Base-by-base conservation (phyloP, 2,888 invertebrate genomes). In the Drosophila nr. perissopoda region DNA sequence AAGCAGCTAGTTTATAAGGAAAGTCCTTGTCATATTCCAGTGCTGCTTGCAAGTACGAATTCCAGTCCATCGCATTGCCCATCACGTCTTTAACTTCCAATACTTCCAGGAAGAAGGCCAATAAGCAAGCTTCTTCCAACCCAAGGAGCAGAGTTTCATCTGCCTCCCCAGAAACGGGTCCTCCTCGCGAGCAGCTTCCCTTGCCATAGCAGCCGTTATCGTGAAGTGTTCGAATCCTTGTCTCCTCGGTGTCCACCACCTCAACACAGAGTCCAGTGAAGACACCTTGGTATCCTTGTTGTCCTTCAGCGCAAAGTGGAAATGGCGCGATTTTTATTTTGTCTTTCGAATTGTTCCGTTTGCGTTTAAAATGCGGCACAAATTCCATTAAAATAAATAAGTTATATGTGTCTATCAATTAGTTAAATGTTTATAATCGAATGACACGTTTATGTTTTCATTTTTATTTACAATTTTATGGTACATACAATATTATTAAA, bases 201-300 rank as follows among this genome's bases (percentile, higher is more conserved):
- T 96, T 97, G 1, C 97, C 97, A 93, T 96, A 97, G 91, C 94
- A 96, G 0, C 97, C 97, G 94, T 95, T 96, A 31, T 95, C 95
- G 89, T 96, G 94, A 18, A 97, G 87, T 7, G 94, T 92, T 75
- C 94, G 93, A 91, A 96, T 95, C 13, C 18, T 16, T 11, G 42
- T 1, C 83, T 95, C 95, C 53, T 94, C 94, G 1, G 92, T 89
- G 75, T 95, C 94, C 51, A 92, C 93, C 36, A 97, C 93, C 83
- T 95, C 95, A 1, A 97, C 95, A 77, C 95, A 95, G 72, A 95
- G 94, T 1, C 96, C 96, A 90, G 96, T 96, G 82, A 95, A 96
- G 80, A 94, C 93, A 1, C 96, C 96, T 6, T 64, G 54, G 11
- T 67, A 82, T 2, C 21, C 21, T 46, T 18, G 54, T 34, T 54